Percentiles rank a stretch among this genome's conserved stretches.
These are phyloP conservation scores for Pelvicachromis taeniatus DNA, from an alignment of 2,113 vertebrate species.

Conservation along the genomic window DNA sequence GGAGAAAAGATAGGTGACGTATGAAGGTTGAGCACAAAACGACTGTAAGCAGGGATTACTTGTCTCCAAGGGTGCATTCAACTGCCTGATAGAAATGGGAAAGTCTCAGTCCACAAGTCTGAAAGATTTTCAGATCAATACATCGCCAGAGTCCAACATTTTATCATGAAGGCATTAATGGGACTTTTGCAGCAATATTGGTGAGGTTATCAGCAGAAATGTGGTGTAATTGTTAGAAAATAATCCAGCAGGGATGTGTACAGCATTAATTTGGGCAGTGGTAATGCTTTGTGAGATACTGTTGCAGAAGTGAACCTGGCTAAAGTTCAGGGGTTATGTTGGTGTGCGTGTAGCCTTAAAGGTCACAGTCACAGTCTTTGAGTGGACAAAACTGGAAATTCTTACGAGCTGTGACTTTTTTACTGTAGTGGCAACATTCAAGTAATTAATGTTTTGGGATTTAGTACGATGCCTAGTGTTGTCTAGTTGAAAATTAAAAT, in stretches of 20 bases:
- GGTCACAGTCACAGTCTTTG: no score
- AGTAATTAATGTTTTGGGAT: neutral
- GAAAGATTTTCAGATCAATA: neutral
- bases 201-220: neutral
- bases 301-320: neutral
- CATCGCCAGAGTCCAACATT: neutral
- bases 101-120: neutral
- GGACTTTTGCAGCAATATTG: neutral
- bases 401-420: neutral
- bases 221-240: neutral
- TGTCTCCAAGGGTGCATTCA: neutral
- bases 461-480: neutral
- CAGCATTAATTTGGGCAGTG: neutral
- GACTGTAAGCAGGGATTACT: neutral
- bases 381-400: neutral
- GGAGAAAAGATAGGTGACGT: neutral
- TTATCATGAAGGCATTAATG: neutral
- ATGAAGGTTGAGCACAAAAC: neutral
- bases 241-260: neutral
- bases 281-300: neutral
- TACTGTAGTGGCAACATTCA: rapidly evolving
- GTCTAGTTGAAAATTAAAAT: neutral
- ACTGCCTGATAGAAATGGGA: neutral
- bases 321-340: neutral
- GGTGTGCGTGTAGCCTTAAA: neutral